A percentile compares a stretch with the other conserved stretches of the same genome.
Evolutionary conservation across 2,113 vertebrate species (phyloP).

Genomic region (Nanger granti): DNA sequence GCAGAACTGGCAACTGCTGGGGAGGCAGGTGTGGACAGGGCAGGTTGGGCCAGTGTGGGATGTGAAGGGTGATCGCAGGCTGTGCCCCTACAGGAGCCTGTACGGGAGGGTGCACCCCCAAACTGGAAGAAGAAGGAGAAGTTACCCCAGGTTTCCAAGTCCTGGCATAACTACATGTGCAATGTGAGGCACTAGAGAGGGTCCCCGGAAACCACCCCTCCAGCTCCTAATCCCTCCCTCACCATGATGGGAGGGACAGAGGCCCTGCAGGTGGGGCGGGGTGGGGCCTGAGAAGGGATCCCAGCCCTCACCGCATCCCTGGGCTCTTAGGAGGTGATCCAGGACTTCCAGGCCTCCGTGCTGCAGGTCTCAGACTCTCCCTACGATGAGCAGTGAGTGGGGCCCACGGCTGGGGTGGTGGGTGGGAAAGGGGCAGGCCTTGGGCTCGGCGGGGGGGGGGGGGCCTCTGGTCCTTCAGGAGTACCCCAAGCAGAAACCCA

Average conservation of each 20-base stretch:
- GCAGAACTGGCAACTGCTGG: background rate
- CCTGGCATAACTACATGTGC: constrained; percentile 86
- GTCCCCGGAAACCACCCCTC: fast-evolving
- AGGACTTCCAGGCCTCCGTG: constrained; percentile 83
- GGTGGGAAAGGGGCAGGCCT: background rate
- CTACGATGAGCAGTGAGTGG: constrained; percentile 83
- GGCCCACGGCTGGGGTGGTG: background rate
- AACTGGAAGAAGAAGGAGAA: constrained; percentile 88
- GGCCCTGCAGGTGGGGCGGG: no score
- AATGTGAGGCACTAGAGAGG: constrained; percentile 73
- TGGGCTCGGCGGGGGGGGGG: background rate
- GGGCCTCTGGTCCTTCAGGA: background rate
- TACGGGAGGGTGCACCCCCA: constrained; percentile 81
- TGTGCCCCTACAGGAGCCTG: constrained; percentile 74
- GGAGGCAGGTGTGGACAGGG: background rate
- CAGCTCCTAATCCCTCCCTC: background rate
- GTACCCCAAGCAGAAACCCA: background rate
- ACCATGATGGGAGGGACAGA: background rate
- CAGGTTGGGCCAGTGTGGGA: background rate
- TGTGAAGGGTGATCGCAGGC: background rate
- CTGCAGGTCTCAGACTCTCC: constrained; percentile 84
- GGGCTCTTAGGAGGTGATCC: constrained; percentile 80
- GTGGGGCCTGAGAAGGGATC: background rate
- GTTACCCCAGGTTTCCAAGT: constrained; percentile 82
- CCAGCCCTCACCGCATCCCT: background rate